A percentile compares a stretch with the other conserved stretches of the same genome.
Conservation (phyloP, 2,888 invertebrate genomes). For the Cryptocephalus moraei region DNA sequence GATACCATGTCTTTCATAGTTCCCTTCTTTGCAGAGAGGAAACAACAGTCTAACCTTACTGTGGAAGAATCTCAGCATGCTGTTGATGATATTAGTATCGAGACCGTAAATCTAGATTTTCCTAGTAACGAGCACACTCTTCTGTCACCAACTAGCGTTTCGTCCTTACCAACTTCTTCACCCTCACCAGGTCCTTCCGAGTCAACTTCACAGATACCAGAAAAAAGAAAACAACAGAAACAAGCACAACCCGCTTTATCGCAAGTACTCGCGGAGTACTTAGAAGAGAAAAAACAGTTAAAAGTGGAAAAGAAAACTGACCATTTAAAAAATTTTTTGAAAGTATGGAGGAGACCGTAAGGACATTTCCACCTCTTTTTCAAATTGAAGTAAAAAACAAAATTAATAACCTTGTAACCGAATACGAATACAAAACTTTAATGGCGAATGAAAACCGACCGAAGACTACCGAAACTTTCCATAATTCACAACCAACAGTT, state of each 20-base stretch:
- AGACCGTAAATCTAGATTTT: not conserved
- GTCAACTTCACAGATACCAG: not conserved
- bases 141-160: not conserved
- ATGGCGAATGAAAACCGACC: not conserved
- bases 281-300: constrained; percentile 1
- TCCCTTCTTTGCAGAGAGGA: constrained; percentile 7
- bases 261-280: constrained; percentile 3
- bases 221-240: not conserved
- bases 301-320: constrained; percentile 2
- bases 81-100: not conserved
- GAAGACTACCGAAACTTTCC: not conserved
- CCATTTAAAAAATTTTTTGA: constrained; percentile 8
- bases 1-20: constrained; percentile 9
- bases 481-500: too few relatives aligned
- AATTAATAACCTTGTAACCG: constrained; percentile 4
- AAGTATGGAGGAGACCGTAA: constrained; percentile 7
- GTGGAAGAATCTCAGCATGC: not conserved
- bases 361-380: constrained; percentile 7
- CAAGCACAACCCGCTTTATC: constrained; percentile 2
- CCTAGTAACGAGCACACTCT: not conserved
- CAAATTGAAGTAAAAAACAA: constrained; percentile 9
- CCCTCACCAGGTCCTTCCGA: too few relatives aligned
- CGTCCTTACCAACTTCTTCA: not conserved
- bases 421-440: constrained; percentile 8
- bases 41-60: constrained; percentile 8